These are phyloP conservation scores for Andrena flavipes DNA, from an alignment of 2,888 invertebrate genomes.

Conservation along the genomic window DNA sequence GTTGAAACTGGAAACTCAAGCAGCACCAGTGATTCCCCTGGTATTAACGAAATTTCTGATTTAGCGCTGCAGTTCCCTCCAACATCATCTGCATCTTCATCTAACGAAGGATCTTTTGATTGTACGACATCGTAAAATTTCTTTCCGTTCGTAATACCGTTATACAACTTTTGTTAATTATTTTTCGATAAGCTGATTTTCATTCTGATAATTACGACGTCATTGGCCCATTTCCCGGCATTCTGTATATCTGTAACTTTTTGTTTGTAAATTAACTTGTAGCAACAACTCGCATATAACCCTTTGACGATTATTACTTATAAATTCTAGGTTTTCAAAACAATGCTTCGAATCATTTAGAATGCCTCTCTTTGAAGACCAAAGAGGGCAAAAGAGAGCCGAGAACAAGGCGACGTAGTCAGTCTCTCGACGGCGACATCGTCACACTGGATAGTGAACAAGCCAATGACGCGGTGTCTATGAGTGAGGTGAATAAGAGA, in stretches of 20 bases:
- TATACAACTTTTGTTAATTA: no score
- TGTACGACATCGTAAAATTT: slow-evolving; percentile 77
- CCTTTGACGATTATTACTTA: neutral
- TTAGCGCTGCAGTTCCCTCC: slow-evolving; percentile 87
- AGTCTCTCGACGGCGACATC: slow-evolving; percentile 78
- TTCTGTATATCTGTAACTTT: no score
- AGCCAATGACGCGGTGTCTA: slow-evolving; percentile 17
- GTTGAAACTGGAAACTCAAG: slow-evolving; percentile 50
- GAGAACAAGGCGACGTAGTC: slow-evolving; percentile 76
- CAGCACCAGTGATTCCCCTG: slow-evolving; percentile 57
- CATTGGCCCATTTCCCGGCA: no score
- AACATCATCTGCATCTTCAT: slow-evolving; percentile 90
- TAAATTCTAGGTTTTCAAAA: slow-evolving; percentile 68
- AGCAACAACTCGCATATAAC: no score
- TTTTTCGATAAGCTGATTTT: no score
- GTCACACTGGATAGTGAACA: slow-evolving; percentile 20
- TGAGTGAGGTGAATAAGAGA: slow-evolving; percentile 54
- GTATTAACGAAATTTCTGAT: slow-evolving; percentile 86
- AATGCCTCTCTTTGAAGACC: slow-evolving; percentile 38
- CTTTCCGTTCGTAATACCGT: neutral
- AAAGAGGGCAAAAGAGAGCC: slow-evolving; percentile 50
- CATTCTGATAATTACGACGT: no score
- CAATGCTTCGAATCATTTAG: slow-evolving; percentile 40
- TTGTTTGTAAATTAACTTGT: no score
- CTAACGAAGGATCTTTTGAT: slow-evolving; percentile 88